phyloP scores from a whole-genome alignment of 2,797 vertebrate species.

The Serranus cabrilla region DNA sequence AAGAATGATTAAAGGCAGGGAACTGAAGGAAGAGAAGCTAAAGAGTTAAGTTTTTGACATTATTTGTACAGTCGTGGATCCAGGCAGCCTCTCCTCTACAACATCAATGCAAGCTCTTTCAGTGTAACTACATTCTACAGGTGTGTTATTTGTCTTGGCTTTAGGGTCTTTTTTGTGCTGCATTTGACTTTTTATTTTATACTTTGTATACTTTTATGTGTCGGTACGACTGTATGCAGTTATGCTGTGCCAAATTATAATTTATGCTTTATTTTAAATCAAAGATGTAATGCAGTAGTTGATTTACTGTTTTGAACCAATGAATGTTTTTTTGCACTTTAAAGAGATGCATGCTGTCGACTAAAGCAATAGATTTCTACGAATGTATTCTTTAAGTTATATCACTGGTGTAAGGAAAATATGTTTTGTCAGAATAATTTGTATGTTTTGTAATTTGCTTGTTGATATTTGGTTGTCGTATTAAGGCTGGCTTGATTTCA shows the following conservation, averaged over 20 bases:
- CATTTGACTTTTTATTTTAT: conserved; percentile 45
- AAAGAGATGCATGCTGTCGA: conserved; percentile 65
- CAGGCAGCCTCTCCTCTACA: conserved; percentile 18
- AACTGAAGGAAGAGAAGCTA: neutral
- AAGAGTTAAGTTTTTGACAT: conserved; percentile 4
- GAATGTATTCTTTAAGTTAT: conserved; percentile 48
- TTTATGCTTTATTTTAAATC: conserved; percentile 35
- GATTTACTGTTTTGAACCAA: conserved; percentile 59
- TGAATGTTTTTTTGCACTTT: conserved; percentile 74
- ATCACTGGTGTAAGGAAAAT: conserved; percentile 22
- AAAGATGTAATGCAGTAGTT: conserved; percentile 42
- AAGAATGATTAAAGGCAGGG: neutral
- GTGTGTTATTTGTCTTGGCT: conserved; percentile 33
- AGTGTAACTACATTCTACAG: conserved; percentile 3
- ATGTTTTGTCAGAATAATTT: conserved; percentile 24
- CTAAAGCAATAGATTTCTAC: conserved; percentile 70
- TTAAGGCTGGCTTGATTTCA: neutral
- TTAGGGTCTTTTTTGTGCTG: conserved; percentile 36
- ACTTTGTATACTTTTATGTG: conserved; percentile 31
- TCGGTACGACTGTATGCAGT: conserved; percentile 9
- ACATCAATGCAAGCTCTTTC: conserved; percentile 50
- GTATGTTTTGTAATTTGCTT: conserved; percentile 27
- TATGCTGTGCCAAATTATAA: conserved; percentile 37
- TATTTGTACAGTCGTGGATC: conserved; percentile 20
- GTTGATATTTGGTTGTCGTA: conserved; percentile 11